A percentile compares a stretch with the other conserved stretches of the same genome.
Conservation (phyloP, 23 tunicate genomes). For the Ascidia mentula region DNA sequence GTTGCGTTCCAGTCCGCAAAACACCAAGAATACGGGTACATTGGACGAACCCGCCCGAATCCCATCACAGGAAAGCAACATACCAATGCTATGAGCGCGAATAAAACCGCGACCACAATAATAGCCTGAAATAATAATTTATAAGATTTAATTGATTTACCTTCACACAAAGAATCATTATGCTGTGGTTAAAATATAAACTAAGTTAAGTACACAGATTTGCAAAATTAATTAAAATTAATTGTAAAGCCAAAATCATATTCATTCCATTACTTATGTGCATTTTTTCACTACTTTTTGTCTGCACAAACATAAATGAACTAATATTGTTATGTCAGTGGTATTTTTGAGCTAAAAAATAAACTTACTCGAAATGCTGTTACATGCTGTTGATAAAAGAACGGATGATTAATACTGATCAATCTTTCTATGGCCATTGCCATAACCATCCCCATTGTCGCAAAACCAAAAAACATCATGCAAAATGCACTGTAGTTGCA, state of each 20-base stretch:
- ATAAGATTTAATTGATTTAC: no score
- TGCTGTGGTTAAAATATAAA: no score
- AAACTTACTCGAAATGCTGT: constrained; percentile 37
- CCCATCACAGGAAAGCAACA: constrained; percentile 49
- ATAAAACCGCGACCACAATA: constrained; percentile 13
- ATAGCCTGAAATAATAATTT: constrained; percentile 53
- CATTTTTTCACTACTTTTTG: no score
- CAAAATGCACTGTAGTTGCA: constrained; percentile 82
- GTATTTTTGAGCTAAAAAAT: no score
- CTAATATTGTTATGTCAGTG: no score
- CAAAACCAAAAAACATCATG: constrained; percentile 68
- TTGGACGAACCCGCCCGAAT: constrained; percentile 54
- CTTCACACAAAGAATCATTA: no score
- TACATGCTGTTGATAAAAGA: constrained; percentile 46
- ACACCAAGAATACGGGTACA: constrained; percentile 78
- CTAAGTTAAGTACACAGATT: no score
- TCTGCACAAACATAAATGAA: no score
- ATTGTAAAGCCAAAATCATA: no score
- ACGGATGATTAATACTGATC: constrained; percentile 51
- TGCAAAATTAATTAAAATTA: no score
- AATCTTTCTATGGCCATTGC: constrained; percentile 67
- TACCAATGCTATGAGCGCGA: constrained; percentile 1
- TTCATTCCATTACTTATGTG: no score
- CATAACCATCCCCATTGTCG: constrained; percentile 70
- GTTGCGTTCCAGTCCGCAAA: constrained; percentile 70